These are phyloP conservation scores for Pyralis farinalis DNA, from an alignment of 2,888 invertebrate species.

Conservation along the genomic window DNA sequence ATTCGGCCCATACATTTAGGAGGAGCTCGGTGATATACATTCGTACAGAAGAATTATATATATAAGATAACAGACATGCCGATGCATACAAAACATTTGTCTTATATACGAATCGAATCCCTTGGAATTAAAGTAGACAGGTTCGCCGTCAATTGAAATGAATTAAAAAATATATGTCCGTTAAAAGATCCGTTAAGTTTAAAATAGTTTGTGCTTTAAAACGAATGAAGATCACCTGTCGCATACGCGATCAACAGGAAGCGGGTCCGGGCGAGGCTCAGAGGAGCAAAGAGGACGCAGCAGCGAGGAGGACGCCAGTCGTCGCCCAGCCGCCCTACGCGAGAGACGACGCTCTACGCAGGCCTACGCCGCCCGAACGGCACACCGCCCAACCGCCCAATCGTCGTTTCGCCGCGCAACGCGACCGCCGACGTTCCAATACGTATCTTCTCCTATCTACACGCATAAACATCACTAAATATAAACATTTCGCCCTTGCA, in stretches of 20 bases:
- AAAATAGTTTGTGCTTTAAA: slow-evolving; percentile 40
- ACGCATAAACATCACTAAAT: slow-evolving; percentile 7
- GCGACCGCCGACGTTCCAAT: not conserved
- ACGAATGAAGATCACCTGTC: slow-evolving; percentile 64
- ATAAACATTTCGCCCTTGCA: slow-evolving; percentile 16
- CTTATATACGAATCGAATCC: no score
- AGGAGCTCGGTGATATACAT: no score
- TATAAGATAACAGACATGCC: no score
- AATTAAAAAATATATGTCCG: no score
- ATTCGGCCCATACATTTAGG: no score
- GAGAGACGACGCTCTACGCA: slow-evolving; percentile 40
- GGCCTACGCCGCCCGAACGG: slow-evolving; percentile 19
- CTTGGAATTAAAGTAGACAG: no score
- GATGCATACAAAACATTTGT: no score
- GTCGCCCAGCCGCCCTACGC: slow-evolving; percentile 72
- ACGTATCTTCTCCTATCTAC: not conserved
- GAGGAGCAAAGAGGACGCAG: slow-evolving; percentile 45
- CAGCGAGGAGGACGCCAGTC: slow-evolving; percentile 53
- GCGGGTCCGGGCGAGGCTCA: slow-evolving; percentile 65
- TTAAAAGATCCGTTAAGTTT: slow-evolving; percentile 4
- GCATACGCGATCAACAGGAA: slow-evolving; percentile 73
- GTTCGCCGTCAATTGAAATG: no score
- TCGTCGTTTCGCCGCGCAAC: not conserved
- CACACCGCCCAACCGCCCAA: slow-evolving; percentile 25
- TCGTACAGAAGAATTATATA: no score